These are phyloP conservation scores for Campoplex capitator DNA, from an alignment of 2,888 invertebrate genomes.

Conservation along the genomic window DNA sequence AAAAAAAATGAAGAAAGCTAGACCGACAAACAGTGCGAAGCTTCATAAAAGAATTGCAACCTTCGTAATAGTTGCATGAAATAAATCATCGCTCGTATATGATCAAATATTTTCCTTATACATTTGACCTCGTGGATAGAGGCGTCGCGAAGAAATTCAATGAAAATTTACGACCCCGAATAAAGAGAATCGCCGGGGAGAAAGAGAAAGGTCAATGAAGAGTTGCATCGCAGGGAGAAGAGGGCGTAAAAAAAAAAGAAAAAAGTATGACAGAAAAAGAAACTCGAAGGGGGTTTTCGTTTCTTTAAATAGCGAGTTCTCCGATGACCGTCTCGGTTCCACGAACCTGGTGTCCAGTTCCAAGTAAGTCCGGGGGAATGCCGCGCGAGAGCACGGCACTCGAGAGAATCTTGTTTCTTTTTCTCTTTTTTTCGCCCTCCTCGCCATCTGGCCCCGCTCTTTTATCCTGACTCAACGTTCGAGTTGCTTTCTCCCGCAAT, in stretches of 20 bases:
- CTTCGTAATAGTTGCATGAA: neutral
- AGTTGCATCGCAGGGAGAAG: conserved; percentile 69
- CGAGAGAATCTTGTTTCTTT: conserved; percentile 39
- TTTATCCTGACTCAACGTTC: conserved; percentile 53
- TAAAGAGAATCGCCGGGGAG: conserved; percentile 57
- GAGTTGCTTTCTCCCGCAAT: conserved; percentile 52
- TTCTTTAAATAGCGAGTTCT: conserved; percentile 78
- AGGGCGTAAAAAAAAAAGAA: conserved; percentile 48
- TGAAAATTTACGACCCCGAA: conserved; percentile 18
- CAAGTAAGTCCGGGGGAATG: conserved; percentile 75
- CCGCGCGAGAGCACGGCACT: conserved; percentile 56
- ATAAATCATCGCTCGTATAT: neutral
- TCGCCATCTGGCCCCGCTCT: conserved; percentile 32
- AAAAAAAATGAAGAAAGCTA: neutral
- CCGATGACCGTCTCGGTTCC: conserved; percentile 77
- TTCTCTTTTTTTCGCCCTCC: conserved; percentile 24
- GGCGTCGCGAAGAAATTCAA: neutral
- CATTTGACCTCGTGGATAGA: neutral
- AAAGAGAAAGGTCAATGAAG: conserved; percentile 71
- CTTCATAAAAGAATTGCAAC: neutral
- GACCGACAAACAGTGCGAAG: neutral
- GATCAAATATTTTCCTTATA: neutral
- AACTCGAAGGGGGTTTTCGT: conserved; percentile 66
- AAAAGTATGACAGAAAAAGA: conserved; percentile 56
- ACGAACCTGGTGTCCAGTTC: conserved; percentile 77